Conservation (phyloP, 1,140 invertebrate species). For the Hyles euphorbiae region DNA sequence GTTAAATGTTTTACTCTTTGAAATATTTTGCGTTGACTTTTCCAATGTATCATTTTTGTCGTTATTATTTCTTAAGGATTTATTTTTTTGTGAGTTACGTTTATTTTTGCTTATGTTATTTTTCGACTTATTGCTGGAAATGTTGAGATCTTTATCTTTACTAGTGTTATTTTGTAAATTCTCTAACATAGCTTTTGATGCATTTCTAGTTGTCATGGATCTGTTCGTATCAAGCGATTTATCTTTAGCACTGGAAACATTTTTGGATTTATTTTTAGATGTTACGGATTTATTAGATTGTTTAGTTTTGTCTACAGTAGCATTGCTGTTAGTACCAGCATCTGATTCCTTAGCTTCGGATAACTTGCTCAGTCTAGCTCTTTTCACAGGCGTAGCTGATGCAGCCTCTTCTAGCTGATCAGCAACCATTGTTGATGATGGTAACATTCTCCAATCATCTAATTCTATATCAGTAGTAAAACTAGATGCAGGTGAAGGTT, state of each 20-base stretch:
- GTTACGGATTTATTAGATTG: slow-evolving; percentile 22
- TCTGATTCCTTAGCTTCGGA: slow-evolving; percentile 29
- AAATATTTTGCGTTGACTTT: slow-evolving; percentile 2
- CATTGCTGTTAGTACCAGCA: slow-evolving; percentile 12
- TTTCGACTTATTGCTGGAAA: no score
- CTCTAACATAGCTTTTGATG: no score
- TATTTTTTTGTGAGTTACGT: no score
- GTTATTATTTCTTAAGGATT: no score
- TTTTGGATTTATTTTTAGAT: slow-evolving; percentile 27
- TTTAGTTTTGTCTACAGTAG: slow-evolving; percentile 21
- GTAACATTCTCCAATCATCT: slow-evolving; percentile 54
- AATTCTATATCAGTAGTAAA: slow-evolving; percentile 52
- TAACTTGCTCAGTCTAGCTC: slow-evolving; percentile 34
- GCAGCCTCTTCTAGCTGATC: slow-evolving; percentile 39
- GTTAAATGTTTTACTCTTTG: slow-evolving; percentile 1
- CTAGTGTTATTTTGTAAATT: no score
- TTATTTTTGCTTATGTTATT: no score
- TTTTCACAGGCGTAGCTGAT: slow-evolving; percentile 35
- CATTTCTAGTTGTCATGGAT: no score
- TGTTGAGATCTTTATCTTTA: no score
- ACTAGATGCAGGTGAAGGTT: slow-evolving; percentile 41
- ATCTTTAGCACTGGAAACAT: slow-evolving; percentile 17
- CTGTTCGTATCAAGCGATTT: not conserved
- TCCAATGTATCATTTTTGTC: no score
- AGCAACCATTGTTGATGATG: slow-evolving; percentile 64